These are phyloP conservation scores for Callitettix versicolor DNA, from an alignment of 1,140 invertebrate genomes.

Conservation along the genomic window DNA sequence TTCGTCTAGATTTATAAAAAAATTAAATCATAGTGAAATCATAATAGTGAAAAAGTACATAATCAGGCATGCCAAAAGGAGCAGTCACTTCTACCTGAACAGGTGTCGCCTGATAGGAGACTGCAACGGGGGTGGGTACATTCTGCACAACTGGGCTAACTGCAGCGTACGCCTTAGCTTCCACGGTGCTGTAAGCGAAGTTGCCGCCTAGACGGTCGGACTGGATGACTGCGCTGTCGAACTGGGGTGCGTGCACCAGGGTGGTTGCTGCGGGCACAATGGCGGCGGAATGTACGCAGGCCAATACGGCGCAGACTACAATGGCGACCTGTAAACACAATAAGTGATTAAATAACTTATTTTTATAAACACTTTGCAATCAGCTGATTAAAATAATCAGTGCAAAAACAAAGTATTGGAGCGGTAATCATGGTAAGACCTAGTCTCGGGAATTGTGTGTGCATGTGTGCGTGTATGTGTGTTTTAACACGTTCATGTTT, in stretches of 20 bases:
- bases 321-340: slow-evolving; percentile 7
- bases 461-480: too few relatives aligned
- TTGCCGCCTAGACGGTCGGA: slow-evolving; percentile 40
- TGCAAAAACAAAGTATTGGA: too few relatives aligned
- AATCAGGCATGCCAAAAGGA: too few relatives aligned
- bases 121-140: slow-evolving; percentile 24
- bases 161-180: slow-evolving; percentile 41
- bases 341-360: too few relatives aligned
- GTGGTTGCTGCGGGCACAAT: slow-evolving; percentile 14
- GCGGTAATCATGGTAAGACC: too few relatives aligned
- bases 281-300: slow-evolving; percentile 12
- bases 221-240: slow-evolving; percentile 42
- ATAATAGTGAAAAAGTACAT: too few relatives aligned
- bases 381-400: too few relatives aligned
- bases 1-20: too few relatives aligned
- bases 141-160: slow-evolving; percentile 34
- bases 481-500: too few relatives aligned
- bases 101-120: slow-evolving; percentile 25
- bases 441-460: too few relatives aligned
- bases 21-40: too few relatives aligned
- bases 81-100: slow-evolving; percentile 13
- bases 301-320: slow-evolving; percentile 11
- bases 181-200: slow-evolving; percentile 43
- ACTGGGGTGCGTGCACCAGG: slow-evolving; percentile 35
- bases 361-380: too few relatives aligned